phyloP scores from a whole-genome alignment of 2,113 vertebrate species.

The Laticauda colubrina region DNA sequence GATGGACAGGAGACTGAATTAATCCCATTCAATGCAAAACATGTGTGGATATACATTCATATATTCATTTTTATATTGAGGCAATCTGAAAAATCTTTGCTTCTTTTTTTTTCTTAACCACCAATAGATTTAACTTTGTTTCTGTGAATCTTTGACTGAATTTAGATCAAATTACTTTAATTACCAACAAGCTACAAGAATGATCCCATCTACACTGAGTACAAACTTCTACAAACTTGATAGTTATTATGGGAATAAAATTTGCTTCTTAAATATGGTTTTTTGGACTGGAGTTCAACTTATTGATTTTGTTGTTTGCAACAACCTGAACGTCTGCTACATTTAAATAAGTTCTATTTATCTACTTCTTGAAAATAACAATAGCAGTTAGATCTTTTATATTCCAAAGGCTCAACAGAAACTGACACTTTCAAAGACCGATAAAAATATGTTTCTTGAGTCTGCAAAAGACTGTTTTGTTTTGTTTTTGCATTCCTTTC shows the following conservation, averaged over 20 bases:
- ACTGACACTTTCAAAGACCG: slow-evolving; percentile 16
- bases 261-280: not conserved
- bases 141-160: not conserved
- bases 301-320: not conserved
- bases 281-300: not conserved
- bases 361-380: slow-evolving; percentile 4
- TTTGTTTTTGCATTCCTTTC: slow-evolving; percentile 14
- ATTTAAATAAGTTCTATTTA: slow-evolving; percentile 25
- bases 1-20: not conserved
- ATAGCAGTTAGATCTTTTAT: slow-evolving; percentile 24
- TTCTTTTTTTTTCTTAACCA: not conserved
- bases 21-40: not conserved
- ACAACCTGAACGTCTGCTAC: not conserved
- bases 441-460: not conserved
- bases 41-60: not conserved
- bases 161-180: not conserved
- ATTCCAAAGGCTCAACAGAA: slow-evolving; percentile 29
- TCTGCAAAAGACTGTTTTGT: not conserved
- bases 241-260: not conserved
- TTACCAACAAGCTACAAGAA: not conserved
- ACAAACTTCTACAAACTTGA: not conserved
- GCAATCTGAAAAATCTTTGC: not conserved
- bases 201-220: not conserved
- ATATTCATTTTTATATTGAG: not conserved
- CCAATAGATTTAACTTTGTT: not conserved